Conservation (phyloP, 2,113 vertebrate species). For the Chascanopsetta lugubris region DNA sequence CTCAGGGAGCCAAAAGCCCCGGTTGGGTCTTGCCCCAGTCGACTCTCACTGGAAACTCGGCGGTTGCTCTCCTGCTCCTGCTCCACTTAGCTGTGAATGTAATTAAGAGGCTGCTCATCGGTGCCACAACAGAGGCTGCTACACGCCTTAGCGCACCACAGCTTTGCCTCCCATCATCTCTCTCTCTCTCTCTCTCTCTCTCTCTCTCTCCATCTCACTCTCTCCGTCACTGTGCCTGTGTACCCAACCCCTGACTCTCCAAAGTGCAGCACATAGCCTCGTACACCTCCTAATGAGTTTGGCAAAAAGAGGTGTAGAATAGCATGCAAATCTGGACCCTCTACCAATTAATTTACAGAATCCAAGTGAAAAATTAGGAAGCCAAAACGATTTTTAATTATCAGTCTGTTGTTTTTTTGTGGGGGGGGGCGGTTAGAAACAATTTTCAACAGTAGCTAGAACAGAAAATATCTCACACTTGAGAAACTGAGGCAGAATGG, state of each 20-base stretch:
- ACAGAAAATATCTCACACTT: constrained; percentile 1
- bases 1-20: constrained; percentile 55
- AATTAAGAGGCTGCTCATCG: constrained; percentile 78
- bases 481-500: constrained; percentile 6
- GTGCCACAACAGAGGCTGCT: constrained; percentile 60
- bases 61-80: constrained; percentile 65
- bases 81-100: constrained; percentile 77
- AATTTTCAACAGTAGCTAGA: constrained; percentile 24
- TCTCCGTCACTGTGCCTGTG: constrained; percentile 17
- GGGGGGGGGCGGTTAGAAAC: constrained; percentile 23
- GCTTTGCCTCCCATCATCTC: constrained; percentile 47
- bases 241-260: constrained; percentile 29
- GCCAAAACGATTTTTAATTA: constrained; percentile 51
- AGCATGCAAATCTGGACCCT: constrained; percentile 47
- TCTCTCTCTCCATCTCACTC: constrained; percentile 24
- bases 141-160: constrained; percentile 58
- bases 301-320: constrained; percentile 57
- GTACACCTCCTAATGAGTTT: constrained; percentile 61
- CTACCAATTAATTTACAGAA: constrained; percentile 61
- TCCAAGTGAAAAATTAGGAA: constrained; percentile 45
- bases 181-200: constrained; percentile 22
- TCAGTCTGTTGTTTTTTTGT: constrained; percentile 20
- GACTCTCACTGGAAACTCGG: constrained; percentile 55
- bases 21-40: constrained; percentile 57
- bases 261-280: constrained; percentile 29